Conservation (phyloP, 2,113 vertebrate species). For the Saccopteryx bilineata region DNA sequence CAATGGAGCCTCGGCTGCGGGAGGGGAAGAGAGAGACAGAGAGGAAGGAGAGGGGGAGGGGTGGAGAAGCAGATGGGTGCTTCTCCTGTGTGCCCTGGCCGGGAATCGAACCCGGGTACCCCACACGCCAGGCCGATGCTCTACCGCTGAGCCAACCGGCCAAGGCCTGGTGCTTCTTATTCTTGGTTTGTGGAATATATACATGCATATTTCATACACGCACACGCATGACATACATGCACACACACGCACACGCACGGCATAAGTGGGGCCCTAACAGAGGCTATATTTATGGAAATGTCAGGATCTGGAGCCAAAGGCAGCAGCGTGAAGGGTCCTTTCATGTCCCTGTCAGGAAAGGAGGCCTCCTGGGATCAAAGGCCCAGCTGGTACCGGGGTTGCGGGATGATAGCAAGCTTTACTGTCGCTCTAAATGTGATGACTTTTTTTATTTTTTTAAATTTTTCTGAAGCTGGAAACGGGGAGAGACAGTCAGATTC, state of each 20-base stretch:
- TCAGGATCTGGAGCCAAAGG: conserved; percentile 67
- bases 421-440: conserved; percentile 78
- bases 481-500: no score
- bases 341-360: conserved; percentile 56
- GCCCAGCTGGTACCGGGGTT: conserved; percentile 36
- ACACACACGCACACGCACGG: no score
- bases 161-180: background rate
- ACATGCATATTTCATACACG: background rate
- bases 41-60: no score
- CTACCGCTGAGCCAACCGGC: no score
- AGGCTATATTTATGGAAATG: conserved; percentile 78
- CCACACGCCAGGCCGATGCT: no score
- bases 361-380: conserved; percentile 11
- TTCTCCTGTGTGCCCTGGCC: no score
- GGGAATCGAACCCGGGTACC: no score
- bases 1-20: no score
- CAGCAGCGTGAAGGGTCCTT: conserved; percentile 71
- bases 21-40: no score
- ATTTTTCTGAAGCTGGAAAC: no score
- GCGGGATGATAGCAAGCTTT: background rate
- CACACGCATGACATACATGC: background rate
- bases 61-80: no score
- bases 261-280: background rate
- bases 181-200: background rate
- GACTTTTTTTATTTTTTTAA: no score